phyloP scores from a whole-genome alignment of 2,888 invertebrate species.

The Gari tellinella region DNA sequence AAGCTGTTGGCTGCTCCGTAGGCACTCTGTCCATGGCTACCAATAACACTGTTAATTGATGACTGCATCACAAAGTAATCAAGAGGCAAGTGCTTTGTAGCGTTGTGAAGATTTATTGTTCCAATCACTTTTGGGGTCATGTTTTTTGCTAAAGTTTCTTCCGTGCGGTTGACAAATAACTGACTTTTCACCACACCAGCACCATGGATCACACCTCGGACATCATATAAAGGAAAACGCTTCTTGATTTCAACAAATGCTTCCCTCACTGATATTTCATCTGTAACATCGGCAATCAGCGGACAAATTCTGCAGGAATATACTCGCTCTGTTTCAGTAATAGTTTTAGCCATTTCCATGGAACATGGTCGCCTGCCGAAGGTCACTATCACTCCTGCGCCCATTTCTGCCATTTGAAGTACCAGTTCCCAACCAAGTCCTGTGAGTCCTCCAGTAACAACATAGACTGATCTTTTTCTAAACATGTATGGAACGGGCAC shows the following conservation, averaged over 20 bases:
- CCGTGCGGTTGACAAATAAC: slow-evolving; percentile 30
- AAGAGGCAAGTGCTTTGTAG: slow-evolving; percentile 42
- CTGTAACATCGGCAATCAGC: slow-evolving; percentile 62
- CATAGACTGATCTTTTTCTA: slow-evolving; percentile 41
- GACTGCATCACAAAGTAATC: slow-evolving; percentile 72
- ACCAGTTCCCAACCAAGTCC: slow-evolving; percentile 70
- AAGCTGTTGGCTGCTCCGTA: slow-evolving; percentile 70
- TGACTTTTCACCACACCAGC: slow-evolving; percentile 60
- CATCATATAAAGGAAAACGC: neutral
- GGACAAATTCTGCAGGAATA: slow-evolving; percentile 47
- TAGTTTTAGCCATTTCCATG: slow-evolving; percentile 30
- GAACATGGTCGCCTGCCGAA: slow-evolving; percentile 49
- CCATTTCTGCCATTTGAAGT: slow-evolving; percentile 58
- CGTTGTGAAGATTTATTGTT: slow-evolving; percentile 64
- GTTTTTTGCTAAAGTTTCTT: slow-evolving; percentile 30
- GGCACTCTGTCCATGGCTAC: slow-evolving; percentile 67
- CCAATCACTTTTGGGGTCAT: slow-evolving; percentile 61
- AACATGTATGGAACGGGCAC: slow-evolving; percentile 7
- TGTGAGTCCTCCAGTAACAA: slow-evolving; percentile 69
- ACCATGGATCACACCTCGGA: slow-evolving; percentile 68
- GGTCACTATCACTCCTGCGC: slow-evolving; percentile 63
- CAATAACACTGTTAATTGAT: slow-evolving; percentile 62
- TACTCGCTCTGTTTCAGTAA: slow-evolving; percentile 29
- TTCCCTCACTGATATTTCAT: slow-evolving; percentile 49
- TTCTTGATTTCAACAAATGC: slow-evolving; percentile 6